phyloP scores from a whole-genome alignment of 2,888 invertebrate species.

The Conus canariensis region DNA sequence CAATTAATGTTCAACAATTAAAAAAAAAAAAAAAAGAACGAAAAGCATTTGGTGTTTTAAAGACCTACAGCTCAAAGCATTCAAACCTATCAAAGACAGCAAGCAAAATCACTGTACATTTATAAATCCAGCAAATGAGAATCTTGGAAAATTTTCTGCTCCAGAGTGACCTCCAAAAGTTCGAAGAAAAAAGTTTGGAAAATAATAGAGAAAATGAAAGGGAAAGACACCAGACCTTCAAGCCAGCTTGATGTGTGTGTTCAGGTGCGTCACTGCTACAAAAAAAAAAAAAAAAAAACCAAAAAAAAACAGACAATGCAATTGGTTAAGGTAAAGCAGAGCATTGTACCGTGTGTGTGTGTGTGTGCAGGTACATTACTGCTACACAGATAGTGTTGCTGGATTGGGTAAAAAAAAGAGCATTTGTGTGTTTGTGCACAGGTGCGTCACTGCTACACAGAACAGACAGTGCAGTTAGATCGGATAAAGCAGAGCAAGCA shows the following conservation, averaged over 20 bases:
- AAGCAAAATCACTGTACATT: too few relatives aligned
- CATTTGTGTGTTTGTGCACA: neutral
- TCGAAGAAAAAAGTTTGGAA: too few relatives aligned
- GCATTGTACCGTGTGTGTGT: neutral
- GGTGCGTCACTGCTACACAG: constrained; percentile 50
- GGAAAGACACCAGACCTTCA: too few relatives aligned
- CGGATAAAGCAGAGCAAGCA: constrained; percentile 31
- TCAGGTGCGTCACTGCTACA: neutral
- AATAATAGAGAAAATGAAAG: too few relatives aligned
- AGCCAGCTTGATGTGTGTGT: neutral
- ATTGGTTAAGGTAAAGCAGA: neutral
- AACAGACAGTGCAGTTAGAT: constrained; percentile 42
- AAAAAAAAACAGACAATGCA: neutral
- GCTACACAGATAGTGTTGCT: constrained; percentile 42
- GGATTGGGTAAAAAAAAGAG: neutral
- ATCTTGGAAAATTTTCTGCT: too few relatives aligned
- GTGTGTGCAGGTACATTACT: constrained; percentile 38
- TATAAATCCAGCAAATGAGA: too few relatives aligned
- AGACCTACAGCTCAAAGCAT: too few relatives aligned
- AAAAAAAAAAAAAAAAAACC: neutral
- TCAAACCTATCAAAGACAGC: too few relatives aligned
- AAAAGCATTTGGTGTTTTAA: too few relatives aligned
- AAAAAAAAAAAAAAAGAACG: too few relatives aligned
- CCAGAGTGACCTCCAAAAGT: too few relatives aligned
- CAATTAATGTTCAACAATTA: too few relatives aligned